Base-by-base conservation (phyloP, 2,797 vertebrate species). In the Sebastes ruberrimus region DNA sequence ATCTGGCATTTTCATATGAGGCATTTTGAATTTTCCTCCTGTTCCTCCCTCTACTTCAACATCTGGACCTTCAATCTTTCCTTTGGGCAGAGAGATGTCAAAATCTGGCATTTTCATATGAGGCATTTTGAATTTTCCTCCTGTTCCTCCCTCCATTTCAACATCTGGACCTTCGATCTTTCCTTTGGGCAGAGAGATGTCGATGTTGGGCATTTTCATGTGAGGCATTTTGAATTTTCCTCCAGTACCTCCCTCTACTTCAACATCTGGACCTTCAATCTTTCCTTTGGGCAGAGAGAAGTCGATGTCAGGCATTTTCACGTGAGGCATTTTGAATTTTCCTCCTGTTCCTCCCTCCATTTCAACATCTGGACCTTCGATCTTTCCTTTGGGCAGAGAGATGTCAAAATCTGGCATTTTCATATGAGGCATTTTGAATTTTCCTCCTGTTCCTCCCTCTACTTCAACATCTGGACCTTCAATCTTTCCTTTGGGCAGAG, bases 221-320 rank as follows among this genome's bases (percentile, higher is more conserved):
- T 35, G 33, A 35, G 33, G 33, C 33, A 35, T 35, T 35, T 35
- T 35, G 33, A 35, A 35, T 35, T 35, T 35, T 35, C 33, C 33
- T 35, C 33, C 33, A 0, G 33, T 35, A 0, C 4, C 2, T 35
- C 33, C 33, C 0, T 35, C 33, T 0, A 35, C 0, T 35, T 35
- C 33, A 35, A 11, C 59, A 1, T 89, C 71, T 8, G 78, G 79
- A 33, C 78, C 74, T 65, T 93, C 84, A 18, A 42, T 49, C 14
- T 84, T 90, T 10, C 86, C 81, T 81, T 88, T 91, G 11, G 94
- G 10, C 4, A 95, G 59, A 10, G 93, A 76, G 0, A 96, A 56
- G 13, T 93, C 92, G 32, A 94, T 25, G 0, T 49, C 0, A 0
- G 62, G 35, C 35, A 64, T 65, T 4, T 9, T 42, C 1, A 65